Evolutionary conservation across 2,797 vertebrate species (phyloP).

Genomic region (Streptopelia turtur): DNA sequence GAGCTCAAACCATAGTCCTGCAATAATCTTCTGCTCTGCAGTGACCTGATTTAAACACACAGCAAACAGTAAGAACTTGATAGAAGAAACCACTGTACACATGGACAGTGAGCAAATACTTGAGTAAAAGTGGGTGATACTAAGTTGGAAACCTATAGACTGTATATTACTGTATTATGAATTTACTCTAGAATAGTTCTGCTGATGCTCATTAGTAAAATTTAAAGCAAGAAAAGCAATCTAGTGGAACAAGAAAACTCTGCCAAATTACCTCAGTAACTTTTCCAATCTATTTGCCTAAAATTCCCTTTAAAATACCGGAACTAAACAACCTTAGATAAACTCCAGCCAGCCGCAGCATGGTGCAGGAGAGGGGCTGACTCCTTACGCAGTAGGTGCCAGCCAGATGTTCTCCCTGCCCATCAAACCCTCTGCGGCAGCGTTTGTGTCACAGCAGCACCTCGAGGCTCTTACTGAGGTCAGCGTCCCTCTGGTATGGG

Average conservation of each 20-base stretch:
- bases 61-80: not conserved
- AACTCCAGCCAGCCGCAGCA: not conserved
- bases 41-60: not conserved
- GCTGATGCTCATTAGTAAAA: not conserved
- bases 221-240: not conserved
- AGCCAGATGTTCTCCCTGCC: conserved; percentile 15
- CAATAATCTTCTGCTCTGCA: accelerated
- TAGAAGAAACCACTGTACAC: not conserved
- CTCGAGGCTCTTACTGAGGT: not conserved
- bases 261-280: not conserved
- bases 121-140: not conserved
- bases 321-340: not conserved
- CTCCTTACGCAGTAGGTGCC: not conserved
- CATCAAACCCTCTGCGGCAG: not conserved
- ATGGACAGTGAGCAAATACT: not conserved
- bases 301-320: not conserved
- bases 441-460: not conserved
- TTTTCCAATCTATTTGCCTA: not conserved
- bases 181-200: not conserved
- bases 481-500: not conserved
- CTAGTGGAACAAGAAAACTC: not conserved
- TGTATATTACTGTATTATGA: not conserved
- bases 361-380: not conserved
- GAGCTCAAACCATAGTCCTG: not conserved
- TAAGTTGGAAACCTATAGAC: not conserved